These are phyloP conservation scores for Protodeltote pygarga DNA, from an alignment of 2,888 invertebrate species.

Conservation along the genomic window DNA sequence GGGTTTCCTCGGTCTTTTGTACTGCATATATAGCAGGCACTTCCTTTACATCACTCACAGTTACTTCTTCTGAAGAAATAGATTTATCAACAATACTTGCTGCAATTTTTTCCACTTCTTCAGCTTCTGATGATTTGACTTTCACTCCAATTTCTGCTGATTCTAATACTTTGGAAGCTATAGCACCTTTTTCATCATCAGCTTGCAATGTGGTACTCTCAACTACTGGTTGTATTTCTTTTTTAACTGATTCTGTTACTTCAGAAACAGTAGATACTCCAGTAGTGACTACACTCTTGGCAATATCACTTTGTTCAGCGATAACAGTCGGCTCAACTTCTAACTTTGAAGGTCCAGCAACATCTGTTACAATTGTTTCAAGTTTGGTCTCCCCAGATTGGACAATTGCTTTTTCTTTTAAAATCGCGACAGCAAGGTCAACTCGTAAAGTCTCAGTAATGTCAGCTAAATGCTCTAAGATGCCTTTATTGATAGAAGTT, in stretches of 20 bases:
- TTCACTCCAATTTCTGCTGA: neutral
- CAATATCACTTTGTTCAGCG: neutral
- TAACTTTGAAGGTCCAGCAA: neutral
- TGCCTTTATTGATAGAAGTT: slow-evolving; percentile 24
- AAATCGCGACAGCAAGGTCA: slow-evolving; percentile 33
- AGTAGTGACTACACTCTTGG: neutral
- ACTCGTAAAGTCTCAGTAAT: slow-evolving; percentile 39
- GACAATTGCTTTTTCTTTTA: slow-evolving; percentile 8
- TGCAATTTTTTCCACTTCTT: neutral
- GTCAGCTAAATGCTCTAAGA: slow-evolving; percentile 32
- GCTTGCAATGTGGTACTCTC: neutral
- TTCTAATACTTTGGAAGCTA: neutral
- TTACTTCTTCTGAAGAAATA: slow-evolving; percentile 5
- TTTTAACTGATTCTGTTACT: neutral
- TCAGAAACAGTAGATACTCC: neutral
- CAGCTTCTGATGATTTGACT: too few species aligned
- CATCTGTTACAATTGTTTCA: slow-evolving; percentile 3
- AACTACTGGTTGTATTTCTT: neutral
- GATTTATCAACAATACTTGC: neutral
- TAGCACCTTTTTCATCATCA: neutral
- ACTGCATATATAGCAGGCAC: neutral
- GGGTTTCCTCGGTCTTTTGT: slow-evolving; percentile 6
- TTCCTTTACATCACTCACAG: slow-evolving; percentile 1
- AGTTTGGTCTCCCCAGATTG: slow-evolving; percentile 13
- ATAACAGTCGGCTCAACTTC: neutral